These are phyloP conservation scores for Leptogaster cylindrica DNA, from an alignment of 2,888 invertebrate species.

Conservation along the genomic window DNA sequence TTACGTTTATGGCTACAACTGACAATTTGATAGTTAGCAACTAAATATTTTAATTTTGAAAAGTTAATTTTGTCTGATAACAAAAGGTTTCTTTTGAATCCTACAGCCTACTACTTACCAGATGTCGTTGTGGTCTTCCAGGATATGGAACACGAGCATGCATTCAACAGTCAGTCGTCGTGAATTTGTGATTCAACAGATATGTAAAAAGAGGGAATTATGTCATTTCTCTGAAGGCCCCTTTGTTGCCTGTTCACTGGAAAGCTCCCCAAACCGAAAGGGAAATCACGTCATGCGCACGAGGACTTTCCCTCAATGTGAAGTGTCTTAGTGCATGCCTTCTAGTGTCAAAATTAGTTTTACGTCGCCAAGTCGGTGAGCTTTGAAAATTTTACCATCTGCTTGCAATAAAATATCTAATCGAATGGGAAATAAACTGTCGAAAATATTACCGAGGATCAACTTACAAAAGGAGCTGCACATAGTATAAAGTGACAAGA, in stretches of 20 bases:
- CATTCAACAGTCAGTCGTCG: too few relatives aligned
- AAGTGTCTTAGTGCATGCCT: background rate
- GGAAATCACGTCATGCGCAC: slow-evolving; percentile 11
- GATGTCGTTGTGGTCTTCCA: too few relatives aligned
- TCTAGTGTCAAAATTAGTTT: slow-evolving; percentile 3
- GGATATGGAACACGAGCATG: too few relatives aligned
- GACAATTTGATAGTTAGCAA: too few relatives aligned
- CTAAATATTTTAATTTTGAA: too few relatives aligned
- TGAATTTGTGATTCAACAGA: slow-evolving; percentile 5
- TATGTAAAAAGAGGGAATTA: slow-evolving; percentile 4
- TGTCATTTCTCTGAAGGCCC: background rate
- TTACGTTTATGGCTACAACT: too few relatives aligned
- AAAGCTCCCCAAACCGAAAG: slow-evolving; percentile 6
- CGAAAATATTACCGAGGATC: background rate
- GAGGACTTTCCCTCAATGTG: background rate
- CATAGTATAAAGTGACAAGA: slow-evolving; percentile 1
- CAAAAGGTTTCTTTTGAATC: too few relatives aligned
- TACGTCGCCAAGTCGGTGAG: background rate
- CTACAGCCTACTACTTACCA: too few relatives aligned
- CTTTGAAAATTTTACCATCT: slow-evolving; percentile 23
- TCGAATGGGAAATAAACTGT: slow-evolving; percentile 12
- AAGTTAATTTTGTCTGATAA: too few relatives aligned
- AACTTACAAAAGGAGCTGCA: background rate
- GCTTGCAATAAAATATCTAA: slow-evolving; percentile 6
- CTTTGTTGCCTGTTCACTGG: background rate